A percentile compares a stretch with the other conserved stretches of the same genome.
These are phyloP conservation scores for Drosophila burlai DNA, from an alignment of 1,140 invertebrate species.

Conservation along the genomic window DNA sequence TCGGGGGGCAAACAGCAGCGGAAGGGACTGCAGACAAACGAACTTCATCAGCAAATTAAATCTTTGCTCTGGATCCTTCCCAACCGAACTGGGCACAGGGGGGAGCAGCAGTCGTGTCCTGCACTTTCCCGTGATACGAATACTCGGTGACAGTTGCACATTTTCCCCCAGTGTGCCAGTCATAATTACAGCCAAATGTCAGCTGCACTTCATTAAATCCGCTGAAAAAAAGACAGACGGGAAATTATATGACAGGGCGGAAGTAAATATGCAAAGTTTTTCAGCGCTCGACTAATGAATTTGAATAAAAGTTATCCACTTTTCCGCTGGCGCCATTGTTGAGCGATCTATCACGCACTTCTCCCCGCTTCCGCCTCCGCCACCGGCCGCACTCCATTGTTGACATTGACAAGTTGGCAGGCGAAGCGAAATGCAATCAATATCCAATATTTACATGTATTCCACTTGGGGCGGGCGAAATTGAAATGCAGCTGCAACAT, in stretches of 20 bases:
- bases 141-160: slow-evolving; percentile 36
- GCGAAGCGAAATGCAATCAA: slow-evolving; percentile 75
- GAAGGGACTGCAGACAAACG: slow-evolving; percentile 33
- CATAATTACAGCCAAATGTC: slow-evolving; percentile 63
- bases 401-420: slow-evolving; percentile 74
- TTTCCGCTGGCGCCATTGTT: slow-evolving; percentile 45
- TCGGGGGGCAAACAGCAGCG: slow-evolving; percentile 29
- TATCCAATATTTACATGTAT: slow-evolving; percentile 64
- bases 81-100: background rate
- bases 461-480: slow-evolving; percentile 27
- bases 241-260: slow-evolving; percentile 26
- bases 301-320: slow-evolving; percentile 48
- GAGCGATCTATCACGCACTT: slow-evolving; percentile 52
- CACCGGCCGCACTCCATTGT: slow-evolving; percentile 5
- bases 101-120: background rate
- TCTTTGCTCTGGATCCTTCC: slow-evolving; percentile 34
- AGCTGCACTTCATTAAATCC: slow-evolving; percentile 62
- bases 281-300: slow-evolving; percentile 61
- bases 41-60: slow-evolving; percentile 67
- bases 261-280: slow-evolving; percentile 56
- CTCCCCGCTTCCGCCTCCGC: slow-evolving; percentile 9
- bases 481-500: slow-evolving; percentile 58
- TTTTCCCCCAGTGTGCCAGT: slow-evolving; percentile 52
- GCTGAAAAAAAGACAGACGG: slow-evolving; percentile 6
- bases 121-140: background rate